A percentile compares a stretch with the other conserved stretches of the same genome.
phyloP scores from a whole-genome alignment of 2,888 invertebrate species.

The Leptopilina myrica region DNA sequence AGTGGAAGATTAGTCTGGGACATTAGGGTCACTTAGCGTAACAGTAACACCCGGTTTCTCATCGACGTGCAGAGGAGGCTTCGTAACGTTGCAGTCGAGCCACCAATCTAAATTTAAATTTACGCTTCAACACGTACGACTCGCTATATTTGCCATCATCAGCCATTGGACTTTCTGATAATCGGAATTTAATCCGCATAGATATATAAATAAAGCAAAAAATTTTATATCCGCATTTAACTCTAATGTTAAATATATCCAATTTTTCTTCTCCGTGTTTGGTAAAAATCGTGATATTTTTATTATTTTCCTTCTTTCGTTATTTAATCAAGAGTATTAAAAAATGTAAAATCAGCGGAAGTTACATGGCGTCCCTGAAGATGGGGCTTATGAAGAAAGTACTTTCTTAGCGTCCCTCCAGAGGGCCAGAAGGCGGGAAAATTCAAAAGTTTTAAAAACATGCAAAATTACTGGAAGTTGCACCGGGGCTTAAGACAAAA shows the following conservation, averaged over 20 bases:
- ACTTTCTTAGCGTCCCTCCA: no score
- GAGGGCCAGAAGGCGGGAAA: no score
- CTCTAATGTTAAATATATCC: neutral
- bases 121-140: constrained; percentile 21
- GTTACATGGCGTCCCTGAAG: no score
- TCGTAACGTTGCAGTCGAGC: constrained; percentile 17
- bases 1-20: constrained; percentile 46
- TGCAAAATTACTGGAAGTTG: no score
- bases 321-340: no score
- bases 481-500: no score
- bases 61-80: constrained; percentile 31
- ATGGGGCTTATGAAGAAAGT: no score
- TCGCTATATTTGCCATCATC: constrained; percentile 4
- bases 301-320: no score
- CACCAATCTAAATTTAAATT: constrained; percentile 40
- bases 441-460: no score
- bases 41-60: constrained; percentile 39
- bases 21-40: constrained; percentile 51
- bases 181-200: constrained; percentile 6
- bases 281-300: neutral
- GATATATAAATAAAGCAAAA: neutral
- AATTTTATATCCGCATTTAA: no score
- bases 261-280: neutral
- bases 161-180: neutral
- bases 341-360: no score